Evolutionary conservation across 2,113 vertebrate genomes (phyloP).

Genomic region (Trematocara macrostoma): DNA sequence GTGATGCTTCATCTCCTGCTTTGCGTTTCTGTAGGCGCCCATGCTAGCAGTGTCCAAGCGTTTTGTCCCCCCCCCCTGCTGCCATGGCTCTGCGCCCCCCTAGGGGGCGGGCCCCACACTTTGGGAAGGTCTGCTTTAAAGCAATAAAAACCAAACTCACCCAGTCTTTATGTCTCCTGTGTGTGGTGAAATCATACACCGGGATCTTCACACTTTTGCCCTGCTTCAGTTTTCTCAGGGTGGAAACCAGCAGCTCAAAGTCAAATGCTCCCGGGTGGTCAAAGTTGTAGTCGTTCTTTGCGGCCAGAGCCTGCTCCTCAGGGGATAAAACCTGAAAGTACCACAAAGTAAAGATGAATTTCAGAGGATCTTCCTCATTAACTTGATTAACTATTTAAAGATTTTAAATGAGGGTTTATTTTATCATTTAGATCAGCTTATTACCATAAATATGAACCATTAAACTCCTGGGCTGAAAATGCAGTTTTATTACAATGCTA

Average conservation of each 20-base stretch:
- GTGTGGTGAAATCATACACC: conserved; percentile 92
- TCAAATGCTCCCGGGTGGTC: conserved; percentile 91
- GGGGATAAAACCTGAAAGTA: conserved; percentile 82
- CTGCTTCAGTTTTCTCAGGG: conserved; percentile 89
- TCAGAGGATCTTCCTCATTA: not conserved
- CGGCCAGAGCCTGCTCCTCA: conserved; percentile 84
- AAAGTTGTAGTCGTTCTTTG: conserved; percentile 90
- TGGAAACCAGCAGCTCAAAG: conserved; percentile 81
- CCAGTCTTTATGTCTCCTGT: conserved; percentile 92
- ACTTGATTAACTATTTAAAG: not conserved
- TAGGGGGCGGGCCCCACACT: too few relatives aligned
- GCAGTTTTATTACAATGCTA: not conserved
- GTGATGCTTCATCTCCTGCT: too few relatives aligned
- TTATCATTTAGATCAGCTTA: not conserved
- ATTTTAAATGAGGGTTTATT: not conserved
- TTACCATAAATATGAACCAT: not conserved
- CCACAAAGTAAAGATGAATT: not conserved
- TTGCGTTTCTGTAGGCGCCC: too few relatives aligned
- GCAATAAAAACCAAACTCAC: conserved; percentile 59
- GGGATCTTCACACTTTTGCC: conserved; percentile 94
- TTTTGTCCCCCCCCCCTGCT: too few relatives aligned
- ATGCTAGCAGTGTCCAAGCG: too few relatives aligned
- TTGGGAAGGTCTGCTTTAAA: too few relatives aligned
- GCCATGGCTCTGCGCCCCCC: too few relatives aligned
- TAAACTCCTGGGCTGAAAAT: not conserved